phyloP scores from a whole-genome alignment of 2,797 vertebrate species.

The Brachyrhaphis roseni region DNA sequence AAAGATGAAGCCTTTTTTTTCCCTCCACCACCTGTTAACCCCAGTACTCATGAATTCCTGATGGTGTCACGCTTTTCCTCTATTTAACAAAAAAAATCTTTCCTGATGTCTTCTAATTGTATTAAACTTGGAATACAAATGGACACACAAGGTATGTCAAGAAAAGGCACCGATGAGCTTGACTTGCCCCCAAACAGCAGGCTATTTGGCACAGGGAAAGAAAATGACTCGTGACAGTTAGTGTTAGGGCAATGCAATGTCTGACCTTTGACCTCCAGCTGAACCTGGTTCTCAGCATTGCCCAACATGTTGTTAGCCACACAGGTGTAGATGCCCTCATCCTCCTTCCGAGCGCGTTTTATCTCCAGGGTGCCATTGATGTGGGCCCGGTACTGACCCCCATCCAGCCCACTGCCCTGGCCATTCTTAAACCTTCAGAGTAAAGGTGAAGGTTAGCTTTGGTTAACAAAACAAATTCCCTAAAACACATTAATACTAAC shows the following conservation, averaged over 20 bases:
- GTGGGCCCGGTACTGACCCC: slow-evolving; percentile 90
- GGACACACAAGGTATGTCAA: background rate
- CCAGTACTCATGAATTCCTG: background rate
- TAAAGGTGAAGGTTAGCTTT: background rate
- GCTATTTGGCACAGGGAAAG: background rate
- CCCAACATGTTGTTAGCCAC: slow-evolving; percentile 94
- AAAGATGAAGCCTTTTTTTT: background rate
- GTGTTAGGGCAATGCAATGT: background rate
- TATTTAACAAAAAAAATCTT: background rate
- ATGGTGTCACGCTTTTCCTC: background rate
- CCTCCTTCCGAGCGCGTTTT: slow-evolving; percentile 84
- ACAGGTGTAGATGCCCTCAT: slow-evolving; percentile 96
- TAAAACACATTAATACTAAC: background rate
- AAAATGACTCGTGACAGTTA: background rate
- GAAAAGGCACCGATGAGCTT: background rate
- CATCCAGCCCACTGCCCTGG: slow-evolving; percentile 93
- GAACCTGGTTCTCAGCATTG: slow-evolving; percentile 89
- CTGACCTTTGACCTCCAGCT: slow-evolving; percentile 97
- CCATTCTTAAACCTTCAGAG: slow-evolving; percentile 96
- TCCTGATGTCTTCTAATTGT: background rate
- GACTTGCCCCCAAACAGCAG: background rate
- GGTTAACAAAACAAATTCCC: background rate
- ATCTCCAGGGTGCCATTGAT: slow-evolving; percentile 94
- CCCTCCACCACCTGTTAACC: background rate
- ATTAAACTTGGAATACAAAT: background rate